A percentile compares a stretch with the other conserved stretches of the same genome.
Evolutionary conservation across 23 tunicate species (phyloP).

Genomic region (Trididemnum nubilum): DNA sequence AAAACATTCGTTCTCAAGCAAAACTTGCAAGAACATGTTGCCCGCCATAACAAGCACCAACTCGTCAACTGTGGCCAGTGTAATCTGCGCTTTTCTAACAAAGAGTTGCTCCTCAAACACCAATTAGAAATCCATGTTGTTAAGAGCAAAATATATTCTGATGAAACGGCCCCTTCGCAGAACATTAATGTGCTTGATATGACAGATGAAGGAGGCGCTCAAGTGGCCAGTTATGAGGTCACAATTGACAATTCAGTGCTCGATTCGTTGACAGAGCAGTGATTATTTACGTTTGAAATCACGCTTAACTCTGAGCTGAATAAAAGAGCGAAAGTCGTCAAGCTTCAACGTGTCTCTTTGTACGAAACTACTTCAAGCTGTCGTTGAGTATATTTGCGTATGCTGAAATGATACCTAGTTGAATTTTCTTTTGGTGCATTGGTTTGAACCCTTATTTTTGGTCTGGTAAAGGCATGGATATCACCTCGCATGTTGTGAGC

Average conservation of each 20-base stretch:
- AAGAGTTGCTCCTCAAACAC: constrained; percentile 17
- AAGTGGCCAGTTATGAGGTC: constrained; percentile 10
- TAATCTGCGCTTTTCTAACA: not conserved
- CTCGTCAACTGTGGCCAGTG: constrained; percentile 31
- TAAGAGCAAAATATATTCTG: not conserved
- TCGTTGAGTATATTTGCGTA: too few relatives aligned
- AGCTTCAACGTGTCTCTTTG: too few relatives aligned
- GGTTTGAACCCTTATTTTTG: too few relatives aligned
- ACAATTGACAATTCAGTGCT: constrained; percentile 11
- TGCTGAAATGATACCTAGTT: too few relatives aligned
- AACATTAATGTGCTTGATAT: not conserved
- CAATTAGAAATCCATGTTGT: constrained; percentile 17
- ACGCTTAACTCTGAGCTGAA: too few relatives aligned
- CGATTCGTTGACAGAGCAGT: not conserved
- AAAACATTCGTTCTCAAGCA: constrained; percentile 82
- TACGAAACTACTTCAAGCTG: too few relatives aligned
- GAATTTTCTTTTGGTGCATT: too few relatives aligned
- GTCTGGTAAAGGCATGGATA: too few relatives aligned
- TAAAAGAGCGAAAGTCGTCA: too few relatives aligned
- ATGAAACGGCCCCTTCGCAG: not conserved
- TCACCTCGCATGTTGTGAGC: too few relatives aligned
- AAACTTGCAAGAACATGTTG: constrained; percentile 69
- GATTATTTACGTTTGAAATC: not conserved
- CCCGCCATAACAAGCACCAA: constrained; percentile 66
- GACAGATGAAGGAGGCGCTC: not conserved